Evolutionary conservation across 2,113 vertebrate species (phyloP), one percentile per base, ranked within the genome.

Genomic region (Athene cunicularia): DNA sequence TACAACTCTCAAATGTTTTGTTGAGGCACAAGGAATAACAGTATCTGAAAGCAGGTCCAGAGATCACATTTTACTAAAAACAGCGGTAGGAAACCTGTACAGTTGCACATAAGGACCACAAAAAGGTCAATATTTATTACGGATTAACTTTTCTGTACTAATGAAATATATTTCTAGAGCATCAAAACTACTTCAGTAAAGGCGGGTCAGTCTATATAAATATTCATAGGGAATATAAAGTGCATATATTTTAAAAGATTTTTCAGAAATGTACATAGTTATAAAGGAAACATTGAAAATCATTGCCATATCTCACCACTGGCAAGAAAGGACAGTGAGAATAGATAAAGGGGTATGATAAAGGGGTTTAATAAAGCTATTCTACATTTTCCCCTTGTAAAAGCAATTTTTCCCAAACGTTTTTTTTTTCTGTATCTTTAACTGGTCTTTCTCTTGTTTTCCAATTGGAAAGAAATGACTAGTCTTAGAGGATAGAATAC

Each of bases 1-100:
- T 70, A 99, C 99, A 81, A 99, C 99, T 97, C 99, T 98, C 88
- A 98, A 80, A 33, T 98, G 98, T 91, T 98, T 98, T 76, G 98
- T 98, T 92, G 98, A 98, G 80, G 98, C 98, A 71, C 98, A 98
- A 77, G 98, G 97, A 97, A 98, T 98, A 63, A 94, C 96, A 92
- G 98, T 95, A 97, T 98, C 98, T 98, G 96, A 96, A 98, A 98
- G 95, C 68, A 98, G 90, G 73, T 95, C 67, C 97, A 98, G 93
- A 98, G 74, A 95, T 66, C 83, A 92, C 41, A 95, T 97, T 97
- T 97, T 97, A 97, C 93, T 95, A 96, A 96, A 95, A 88, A 96
- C 71, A 95, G 80, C 18, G 5, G 86, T 89, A 95, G 83, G 66
- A 97, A 97, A 87, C 91, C 93, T 93, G 83, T 90, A 90, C 93